A percentile compares a stretch with the other conserved stretches of the same genome.
phyloP scores from a whole-genome alignment of 2,797 vertebrate genomes.

The Xenopus petersii region DNA sequence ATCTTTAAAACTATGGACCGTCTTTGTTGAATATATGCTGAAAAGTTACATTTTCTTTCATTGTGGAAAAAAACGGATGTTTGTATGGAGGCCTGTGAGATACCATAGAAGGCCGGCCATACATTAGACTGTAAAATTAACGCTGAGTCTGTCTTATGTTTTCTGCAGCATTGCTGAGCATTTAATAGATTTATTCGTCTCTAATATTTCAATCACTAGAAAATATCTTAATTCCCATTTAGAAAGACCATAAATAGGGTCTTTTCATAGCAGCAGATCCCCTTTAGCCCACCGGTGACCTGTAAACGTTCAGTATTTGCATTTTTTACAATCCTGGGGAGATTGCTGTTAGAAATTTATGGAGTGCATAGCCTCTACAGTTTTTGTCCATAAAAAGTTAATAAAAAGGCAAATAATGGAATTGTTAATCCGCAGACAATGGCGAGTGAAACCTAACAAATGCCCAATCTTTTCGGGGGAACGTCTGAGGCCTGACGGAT shows the following conservation, averaged over 20 bases:
- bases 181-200: background rate
- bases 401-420: conserved; percentile 40
- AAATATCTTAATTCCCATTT: conserved; percentile 20
- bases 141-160: too few relatives aligned
- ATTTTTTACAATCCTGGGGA: conserved; percentile 37
- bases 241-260: conserved; percentile 19
- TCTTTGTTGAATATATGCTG: too few relatives aligned
- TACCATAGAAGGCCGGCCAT: too few relatives aligned
- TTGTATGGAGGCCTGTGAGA: too few relatives aligned
- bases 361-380: conserved; percentile 45
- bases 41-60: too few relatives aligned
- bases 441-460: conserved; percentile 28
- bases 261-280: conserved; percentile 30
- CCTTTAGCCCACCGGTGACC: conserved; percentile 41
- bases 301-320: conserved; percentile 31
- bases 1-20: too few relatives aligned
- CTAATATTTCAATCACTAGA: conserved; percentile 3
- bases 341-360: conserved; percentile 47
- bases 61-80: too few relatives aligned
- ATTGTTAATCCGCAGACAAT: conserved; percentile 43
- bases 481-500: too few relatives aligned
- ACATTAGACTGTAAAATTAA: too few relatives aligned
- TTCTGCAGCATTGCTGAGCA: background rate
- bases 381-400: conserved; percentile 44
- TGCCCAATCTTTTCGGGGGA: too few relatives aligned